Base-by-base conservation (phyloP, 2,797 vertebrate genomes). In the Dendrocincla fuliginosa region DNA sequence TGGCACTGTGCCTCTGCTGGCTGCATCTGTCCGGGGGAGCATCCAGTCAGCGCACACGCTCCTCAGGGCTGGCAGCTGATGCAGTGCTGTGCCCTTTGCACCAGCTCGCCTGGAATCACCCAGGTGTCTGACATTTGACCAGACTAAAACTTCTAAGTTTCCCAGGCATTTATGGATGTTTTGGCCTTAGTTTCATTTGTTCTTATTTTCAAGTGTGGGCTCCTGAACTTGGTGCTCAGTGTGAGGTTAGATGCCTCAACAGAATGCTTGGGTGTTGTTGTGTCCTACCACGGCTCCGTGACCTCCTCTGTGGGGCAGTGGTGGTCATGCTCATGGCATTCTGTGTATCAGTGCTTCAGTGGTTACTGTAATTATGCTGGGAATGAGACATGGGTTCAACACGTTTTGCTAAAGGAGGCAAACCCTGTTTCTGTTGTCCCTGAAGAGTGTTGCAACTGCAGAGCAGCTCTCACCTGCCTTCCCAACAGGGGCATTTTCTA, bases 31-130 rank as follows among this genome's bases (percentile, higher is more conserved):
- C 24, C 23, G 17, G 68, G n/a, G 22, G 10, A 50, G 27, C 32
- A 6, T 8, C 5, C 0, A 0, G 4, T 24, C 57, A 63, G n/a
- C 1, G 4, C 2, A 1, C 0, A 0, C 0, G 24, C 44, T 16
- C 57, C 30, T 1, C 32, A 9, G 53, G 25, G 33, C 44, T 2
- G n/a, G 56, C 57, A 32, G 39, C 42, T 37, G 68, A 4, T 9
- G 24, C 5, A 0, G 16, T 3, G 6, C 53, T 5, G 9, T 39
- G 18, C 68, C 1, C 3, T 6, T 30, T 63, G 41, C 37, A 25
- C 16, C 41, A n/a, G 44, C 46, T 46, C 28, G 14, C 56, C 76
- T 37, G 22, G 30, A 61, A 28, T 37, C 55, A 25, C 30, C n/a
- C n/a, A 17, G 5, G 1, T 37, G 27, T 33, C 71, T 85, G 71